These are phyloP conservation scores for Epistrophe grossulariae DNA, from an alignment of 2,888 invertebrate species.

Conservation along the genomic window DNA sequence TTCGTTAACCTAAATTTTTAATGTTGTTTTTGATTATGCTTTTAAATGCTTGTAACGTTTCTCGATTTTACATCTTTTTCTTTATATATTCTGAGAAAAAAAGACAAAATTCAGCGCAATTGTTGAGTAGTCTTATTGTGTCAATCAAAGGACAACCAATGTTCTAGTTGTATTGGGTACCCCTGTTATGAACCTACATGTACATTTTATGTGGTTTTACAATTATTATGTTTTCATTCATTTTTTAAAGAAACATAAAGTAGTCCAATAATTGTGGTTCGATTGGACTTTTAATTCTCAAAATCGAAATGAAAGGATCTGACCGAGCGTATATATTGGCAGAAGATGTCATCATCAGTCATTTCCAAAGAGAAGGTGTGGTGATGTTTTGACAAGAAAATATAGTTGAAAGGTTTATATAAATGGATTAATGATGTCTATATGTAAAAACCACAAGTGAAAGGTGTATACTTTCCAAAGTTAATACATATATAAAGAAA, in stretches of 20 bases:
- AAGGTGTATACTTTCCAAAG: constrained; percentile 30
- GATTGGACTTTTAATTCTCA: constrained; percentile 28
- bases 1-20: constrained; percentile 70
- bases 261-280: constrained; percentile 25
- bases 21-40: constrained; percentile 58
- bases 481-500: background rate
- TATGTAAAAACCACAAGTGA: constrained; percentile 35
- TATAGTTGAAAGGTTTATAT: constrained; percentile 25
- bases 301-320: constrained; percentile 16
- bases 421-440: constrained; percentile 10
- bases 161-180: constrained; percentile 15
- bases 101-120: background rate
- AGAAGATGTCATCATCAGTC: constrained; percentile 51
- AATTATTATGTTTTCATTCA: constrained; percentile 36
- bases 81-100: background rate
- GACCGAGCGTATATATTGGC: background rate
- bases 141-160: constrained; percentile 66
- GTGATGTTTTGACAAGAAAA: constrained; percentile 49
- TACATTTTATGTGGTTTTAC: constrained; percentile 5
- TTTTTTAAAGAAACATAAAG: background rate
- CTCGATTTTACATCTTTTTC: background rate
- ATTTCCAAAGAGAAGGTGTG: constrained; percentile 9
- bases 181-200: too few relatives aligned
- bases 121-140: constrained; percentile 58
- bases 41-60: constrained; percentile 55